Evolutionary conservation across 2,888 invertebrate genomes (phyloP).

Genomic region (Rhimphoctona megacephalus): DNA sequence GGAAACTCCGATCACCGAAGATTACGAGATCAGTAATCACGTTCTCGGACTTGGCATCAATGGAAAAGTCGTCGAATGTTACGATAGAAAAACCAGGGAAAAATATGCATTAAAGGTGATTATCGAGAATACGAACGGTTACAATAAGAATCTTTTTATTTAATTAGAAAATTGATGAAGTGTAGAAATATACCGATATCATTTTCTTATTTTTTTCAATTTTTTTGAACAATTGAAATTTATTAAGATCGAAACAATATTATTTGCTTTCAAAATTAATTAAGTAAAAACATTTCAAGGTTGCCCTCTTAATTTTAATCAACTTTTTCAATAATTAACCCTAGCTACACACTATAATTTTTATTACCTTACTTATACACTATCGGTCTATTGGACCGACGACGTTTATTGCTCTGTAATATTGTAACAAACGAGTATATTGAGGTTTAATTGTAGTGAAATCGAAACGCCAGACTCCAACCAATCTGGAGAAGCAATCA

Average conservation of each 20-base stretch:
- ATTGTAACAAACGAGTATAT: too few relatives aligned
- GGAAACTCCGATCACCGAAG: constrained; percentile 93
- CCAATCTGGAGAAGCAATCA: too few relatives aligned
- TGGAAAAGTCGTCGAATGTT: constrained; percentile 99
- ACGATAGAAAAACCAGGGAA: constrained; percentile 90
- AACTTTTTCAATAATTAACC: too few relatives aligned
- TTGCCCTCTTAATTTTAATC: too few relatives aligned
- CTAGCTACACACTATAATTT: too few relatives aligned
- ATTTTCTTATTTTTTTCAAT: neutral
- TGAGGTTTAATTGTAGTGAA: too few relatives aligned
- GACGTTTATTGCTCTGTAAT: too few relatives aligned
- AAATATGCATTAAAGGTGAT: constrained; percentile 96
- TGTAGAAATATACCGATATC: too few relatives aligned
- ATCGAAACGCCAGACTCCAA: too few relatives aligned
- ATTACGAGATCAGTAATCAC: constrained; percentile 96
- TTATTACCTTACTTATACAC: too few relatives aligned
- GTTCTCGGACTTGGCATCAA: constrained; percentile 99
- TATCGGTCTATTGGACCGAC: too few relatives aligned
- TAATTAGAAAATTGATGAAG: neutral
- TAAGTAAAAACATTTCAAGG: too few relatives aligned
- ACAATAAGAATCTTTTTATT: neutral
- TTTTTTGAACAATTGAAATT: neutral
- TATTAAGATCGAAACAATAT: neutral
- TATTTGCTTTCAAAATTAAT: neutral
- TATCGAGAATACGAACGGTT: neutral